Conservation (phyloP, 2,113 vertebrate species). For the Isichthys henryi region DNA sequence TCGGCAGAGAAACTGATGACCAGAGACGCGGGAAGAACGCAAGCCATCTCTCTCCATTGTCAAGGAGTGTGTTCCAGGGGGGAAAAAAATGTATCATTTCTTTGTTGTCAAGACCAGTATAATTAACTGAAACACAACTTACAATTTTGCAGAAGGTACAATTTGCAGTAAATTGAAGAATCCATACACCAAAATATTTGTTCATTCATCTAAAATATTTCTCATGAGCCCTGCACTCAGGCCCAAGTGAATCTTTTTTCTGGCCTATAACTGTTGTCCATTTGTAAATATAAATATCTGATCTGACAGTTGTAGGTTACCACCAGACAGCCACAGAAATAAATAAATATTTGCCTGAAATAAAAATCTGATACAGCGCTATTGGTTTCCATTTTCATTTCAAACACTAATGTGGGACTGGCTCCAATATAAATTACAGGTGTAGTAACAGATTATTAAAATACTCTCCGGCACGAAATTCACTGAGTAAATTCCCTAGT, state of each 20-base stretch:
- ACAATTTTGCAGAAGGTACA: neutral
- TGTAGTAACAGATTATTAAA: neutral
- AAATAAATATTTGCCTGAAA: neutral
- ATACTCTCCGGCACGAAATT: conserved; percentile 8
- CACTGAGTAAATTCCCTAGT: conserved; percentile 7
- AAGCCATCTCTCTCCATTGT: neutral
- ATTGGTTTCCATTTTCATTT: neutral
- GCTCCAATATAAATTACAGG: conserved; percentile 6
- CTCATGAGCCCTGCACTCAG: neutral
- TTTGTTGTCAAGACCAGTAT: neutral
- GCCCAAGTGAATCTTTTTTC: neutral
- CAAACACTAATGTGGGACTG: neutral
- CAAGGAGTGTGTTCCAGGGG: neutral
- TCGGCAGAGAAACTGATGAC: neutral
- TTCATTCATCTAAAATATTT: neutral
- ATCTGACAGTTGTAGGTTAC: neutral
- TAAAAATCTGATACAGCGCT: neutral
- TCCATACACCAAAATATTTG: neutral
- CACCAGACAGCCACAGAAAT: neutral
- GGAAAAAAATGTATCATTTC: neutral
- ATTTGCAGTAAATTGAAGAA: neutral
- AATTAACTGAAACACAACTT: neutral
- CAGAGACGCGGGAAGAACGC: neutral
- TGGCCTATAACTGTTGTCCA: neutral
- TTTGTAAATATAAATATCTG: neutral